Evolutionary conservation across 2,113 vertebrate genomes (phyloP).

Genomic region (Sigmodon hispidus): DNA sequence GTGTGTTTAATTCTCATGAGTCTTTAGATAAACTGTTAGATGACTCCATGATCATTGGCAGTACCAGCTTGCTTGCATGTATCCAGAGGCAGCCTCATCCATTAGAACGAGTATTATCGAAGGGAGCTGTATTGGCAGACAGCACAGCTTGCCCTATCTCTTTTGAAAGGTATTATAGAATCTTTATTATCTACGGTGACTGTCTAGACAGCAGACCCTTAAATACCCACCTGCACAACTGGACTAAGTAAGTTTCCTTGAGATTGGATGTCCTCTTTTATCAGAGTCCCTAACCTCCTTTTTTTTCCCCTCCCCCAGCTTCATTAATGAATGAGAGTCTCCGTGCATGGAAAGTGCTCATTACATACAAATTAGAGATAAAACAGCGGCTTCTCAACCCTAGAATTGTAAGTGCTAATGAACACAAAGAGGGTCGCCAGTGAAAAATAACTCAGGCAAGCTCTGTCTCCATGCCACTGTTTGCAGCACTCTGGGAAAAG

Average conservation of each 20-base stretch:
- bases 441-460: conserved; percentile 67
- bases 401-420: conserved; percentile 78
- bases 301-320: background rate
- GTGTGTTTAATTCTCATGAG: conserved; percentile 54
- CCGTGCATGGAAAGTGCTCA: conserved; percentile 48
- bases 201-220: conserved; percentile 14
- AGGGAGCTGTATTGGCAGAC: conserved; percentile 24
- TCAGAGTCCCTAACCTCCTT: conserved; percentile 34
- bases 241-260: background rate
- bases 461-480: background rate
- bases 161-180: conserved; percentile 50
- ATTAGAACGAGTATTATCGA: conserved; percentile 57
- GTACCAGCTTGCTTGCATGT: background rate
- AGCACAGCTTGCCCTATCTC: background rate
- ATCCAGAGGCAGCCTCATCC: conserved; percentile 22
- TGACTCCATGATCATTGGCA: conserved; percentile 9
- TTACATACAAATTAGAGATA: conserved; percentile 75
- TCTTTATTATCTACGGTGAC: conserved; percentile 48
- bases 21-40: conserved; percentile 35
- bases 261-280: conserved; percentile 23
- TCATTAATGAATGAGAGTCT: conserved; percentile 57
- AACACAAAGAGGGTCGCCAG: conserved; percentile 62
- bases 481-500: conserved; percentile 65
- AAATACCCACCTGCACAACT: conserved; percentile 15
- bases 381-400: conserved; percentile 71